Evolutionary conservation across 2,113 vertebrate species (phyloP).

Genomic region (Dicerorhinus sumatrensis): DNA sequence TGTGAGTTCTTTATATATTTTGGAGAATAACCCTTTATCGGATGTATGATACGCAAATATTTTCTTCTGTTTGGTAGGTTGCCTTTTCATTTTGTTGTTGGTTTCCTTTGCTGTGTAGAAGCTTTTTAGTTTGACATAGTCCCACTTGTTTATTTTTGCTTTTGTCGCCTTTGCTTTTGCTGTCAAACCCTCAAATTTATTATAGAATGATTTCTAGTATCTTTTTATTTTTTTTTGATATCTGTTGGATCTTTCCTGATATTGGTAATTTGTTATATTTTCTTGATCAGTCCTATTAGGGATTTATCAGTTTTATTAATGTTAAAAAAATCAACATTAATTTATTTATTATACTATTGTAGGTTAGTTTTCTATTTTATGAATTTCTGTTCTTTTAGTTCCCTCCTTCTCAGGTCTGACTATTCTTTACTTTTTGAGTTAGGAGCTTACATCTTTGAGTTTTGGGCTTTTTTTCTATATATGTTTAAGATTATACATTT

Average conservation of each 20-base stretch:
- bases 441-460: background rate
- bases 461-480: background rate
- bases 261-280: conserved; percentile 14
- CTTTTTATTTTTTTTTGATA: background rate
- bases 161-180: no score
- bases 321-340: background rate
- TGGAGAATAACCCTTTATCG: background rate
- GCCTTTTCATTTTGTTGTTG: no score
- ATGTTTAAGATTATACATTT: background rate
- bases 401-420: background rate
- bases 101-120: no score
- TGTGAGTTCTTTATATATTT: background rate
- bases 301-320: background rate
- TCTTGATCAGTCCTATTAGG: background rate
- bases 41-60: background rate
- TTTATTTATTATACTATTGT: background rate
- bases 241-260: background rate
- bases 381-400: background rate
- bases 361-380: background rate
- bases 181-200: background rate
- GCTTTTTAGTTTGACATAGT: no score
- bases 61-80: background rate
- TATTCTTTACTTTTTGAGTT: background rate
- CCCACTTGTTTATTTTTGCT: no score
- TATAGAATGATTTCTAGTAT: background rate